Evolutionary conservation across 2,797 vertebrate species (phyloP), one percentile per base, ranked within the genome.

Genomic region (Myotis findleyi): DNA sequence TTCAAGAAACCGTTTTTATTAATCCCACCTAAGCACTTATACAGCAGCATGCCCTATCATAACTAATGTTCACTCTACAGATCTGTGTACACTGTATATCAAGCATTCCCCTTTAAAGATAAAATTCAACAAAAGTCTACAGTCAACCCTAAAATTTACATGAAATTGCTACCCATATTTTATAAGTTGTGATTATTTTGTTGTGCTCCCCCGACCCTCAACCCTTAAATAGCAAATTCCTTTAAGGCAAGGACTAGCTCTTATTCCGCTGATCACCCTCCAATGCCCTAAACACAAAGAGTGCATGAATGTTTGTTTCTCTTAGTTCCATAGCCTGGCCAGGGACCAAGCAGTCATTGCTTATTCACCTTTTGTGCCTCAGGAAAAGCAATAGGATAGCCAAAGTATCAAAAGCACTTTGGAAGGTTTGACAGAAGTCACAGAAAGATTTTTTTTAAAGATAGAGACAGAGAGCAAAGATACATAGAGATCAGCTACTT

Each of bases 1-100:
- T 96, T 96, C 55, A 82, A 95, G 81, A 96, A 96, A 84, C 87
- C 89, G 27, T 62, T 90, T 95, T 62, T 80, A 89, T 90, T 81
- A 89, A 87, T 77, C 95, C 96, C 97, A 92, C 96, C 96, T 92
- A 33, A 68, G 47, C 79, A 83, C 80, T 84, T 53, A 89, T 1
- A 95, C 3, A 88, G 38, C 38, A 88, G 49, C 49, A 64, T 44
- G 59, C 64, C 73, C 79, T 80, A 38, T 25, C n/a, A 41, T 44
- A 89, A 84, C 18, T 36, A 47, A 94, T 68, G 53, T 71, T 94
- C 57, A 76, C 62, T 47, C 51, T 88, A 87, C 5, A 59, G 13
- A 83, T 77, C 72, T 82, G 44, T 81, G 75, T 64, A 77, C 82
- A 53, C 30, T 53, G 21, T n/a, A 41, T 44, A 38, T 75, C 53